Evolutionary conservation across 64 coral and sea anemone species (phyloP), one percentile per base, ranked within the genome.

Genomic region (Porites australiensis): DNA sequence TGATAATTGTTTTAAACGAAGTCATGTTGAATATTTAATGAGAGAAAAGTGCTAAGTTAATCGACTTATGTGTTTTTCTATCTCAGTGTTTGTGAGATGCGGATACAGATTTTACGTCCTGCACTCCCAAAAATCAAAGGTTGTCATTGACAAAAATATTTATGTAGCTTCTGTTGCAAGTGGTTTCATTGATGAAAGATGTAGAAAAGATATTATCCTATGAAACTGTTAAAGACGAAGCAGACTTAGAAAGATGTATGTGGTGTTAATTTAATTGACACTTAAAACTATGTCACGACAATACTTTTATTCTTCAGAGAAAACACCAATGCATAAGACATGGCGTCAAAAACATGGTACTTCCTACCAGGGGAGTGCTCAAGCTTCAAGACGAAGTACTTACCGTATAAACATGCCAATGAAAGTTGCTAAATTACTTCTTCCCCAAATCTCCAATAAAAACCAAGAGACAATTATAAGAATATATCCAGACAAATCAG

Each of bases 391-490:
- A 51, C 63, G 81, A 84, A 69, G 59, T 19, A 84, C 81, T 12
- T 84, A 68, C 45, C 81, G 63, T 14, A 68, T 84, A 6, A 84
- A 64, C 62, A 84, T 93, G 50, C 91, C 91, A 1, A 44, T 77
- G 62, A 87, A 83, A 48, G 75, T 93, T 47, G 91, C 91, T 16
- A 93, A 93, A 51, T 70, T 93, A 0, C 72, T 93, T 50, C 85
- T 93, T 4, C 91, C 91, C 5, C 82, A 86, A 87, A 76, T 93
- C 48, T 69, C 85, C 12, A 93, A 72, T 79, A 87, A 93, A n/a
- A 87, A 93, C 47, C 82, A 93, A 43, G 91, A 93, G 73, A 93
- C 91, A 18, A 79, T 87, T 7, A 93, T 93, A 12, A 72, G 85
- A 64, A 93, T 93, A 65, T 87, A 69, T 81, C 91, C 91, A 47